Evolutionary conservation across 2,888 invertebrate genomes (phyloP).

Genomic region (Papilio elwesi): DNA sequence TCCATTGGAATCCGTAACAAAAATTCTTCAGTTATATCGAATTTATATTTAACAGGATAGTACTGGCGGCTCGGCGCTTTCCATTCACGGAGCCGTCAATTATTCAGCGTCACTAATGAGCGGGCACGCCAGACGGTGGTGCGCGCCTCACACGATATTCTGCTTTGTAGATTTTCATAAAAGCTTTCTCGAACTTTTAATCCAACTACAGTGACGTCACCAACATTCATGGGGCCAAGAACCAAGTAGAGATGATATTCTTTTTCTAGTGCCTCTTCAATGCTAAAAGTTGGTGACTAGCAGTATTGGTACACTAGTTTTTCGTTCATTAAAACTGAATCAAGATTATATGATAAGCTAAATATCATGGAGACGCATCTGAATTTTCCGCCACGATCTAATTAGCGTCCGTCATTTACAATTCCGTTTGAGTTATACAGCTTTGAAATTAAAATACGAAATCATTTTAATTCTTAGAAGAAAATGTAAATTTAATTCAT

Average conservation of each 20-base stretch:
- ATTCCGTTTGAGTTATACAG: slow-evolving; percentile 18
- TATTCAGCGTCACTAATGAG: slow-evolving; percentile 38
- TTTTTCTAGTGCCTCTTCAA: too few relatives aligned
- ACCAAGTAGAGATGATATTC: neutral
- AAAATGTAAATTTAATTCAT: too few relatives aligned
- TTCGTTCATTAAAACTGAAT: neutral
- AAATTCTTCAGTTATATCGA: neutral
- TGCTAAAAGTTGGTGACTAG: too few relatives aligned
- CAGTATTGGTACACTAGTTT: neutral
- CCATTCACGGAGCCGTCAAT: slow-evolving; percentile 24
- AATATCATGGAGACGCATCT: slow-evolving; percentile 14
- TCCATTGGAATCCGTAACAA: neutral
- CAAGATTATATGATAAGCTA: neutral
- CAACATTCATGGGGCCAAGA: too few relatives aligned
- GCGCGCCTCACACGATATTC: slow-evolving; percentile 6
- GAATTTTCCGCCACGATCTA: slow-evolving; percentile 23
- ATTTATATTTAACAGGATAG: slow-evolving; percentile 17
- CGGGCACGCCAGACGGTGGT: neutral
- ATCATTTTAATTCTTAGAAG: slow-evolving; percentile 1
- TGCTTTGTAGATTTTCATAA: slow-evolving; percentile 23
- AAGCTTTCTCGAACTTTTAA: slow-evolving; percentile 12
- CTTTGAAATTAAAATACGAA: neutral
- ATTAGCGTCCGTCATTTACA: slow-evolving; percentile 22
- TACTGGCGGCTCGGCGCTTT: neutral
- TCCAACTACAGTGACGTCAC: neutral